phyloP scores from a whole-genome alignment of 2,113 vertebrate species.

The Rhadina sibilatrix region DNA sequence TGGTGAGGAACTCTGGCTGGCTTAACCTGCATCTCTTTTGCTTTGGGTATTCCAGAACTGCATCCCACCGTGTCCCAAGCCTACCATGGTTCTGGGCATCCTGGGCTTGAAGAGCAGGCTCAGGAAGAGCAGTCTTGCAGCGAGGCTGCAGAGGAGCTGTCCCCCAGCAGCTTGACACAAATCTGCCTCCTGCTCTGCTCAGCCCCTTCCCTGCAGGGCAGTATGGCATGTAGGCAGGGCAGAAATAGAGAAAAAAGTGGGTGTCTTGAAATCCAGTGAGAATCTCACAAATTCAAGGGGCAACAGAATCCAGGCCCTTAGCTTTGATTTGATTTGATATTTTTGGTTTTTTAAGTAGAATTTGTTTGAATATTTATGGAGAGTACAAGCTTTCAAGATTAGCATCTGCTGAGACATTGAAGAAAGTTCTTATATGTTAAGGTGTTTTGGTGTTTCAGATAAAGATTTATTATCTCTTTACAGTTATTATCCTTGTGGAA shows the following conservation, averaged over 20 bases:
- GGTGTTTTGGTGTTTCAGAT: background rate
- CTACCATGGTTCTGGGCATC: background rate
- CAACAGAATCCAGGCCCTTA: background rate
- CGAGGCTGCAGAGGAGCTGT: background rate
- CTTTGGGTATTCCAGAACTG: background rate
- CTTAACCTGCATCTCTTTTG: background rate
- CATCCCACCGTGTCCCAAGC: rapidly evolving
- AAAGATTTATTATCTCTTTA: background rate
- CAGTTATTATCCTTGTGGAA: background rate
- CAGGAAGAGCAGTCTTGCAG: rapidly evolving
- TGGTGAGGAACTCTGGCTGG: background rate
- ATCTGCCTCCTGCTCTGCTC: background rate
- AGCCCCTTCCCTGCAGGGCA: background rate
- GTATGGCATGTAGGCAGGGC: background rate
- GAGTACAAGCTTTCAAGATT: background rate
- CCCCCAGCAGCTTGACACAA: background rate
- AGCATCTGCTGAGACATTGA: background rate
- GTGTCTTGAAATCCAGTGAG: background rate
- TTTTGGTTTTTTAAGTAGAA: background rate
- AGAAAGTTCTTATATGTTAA: background rate
- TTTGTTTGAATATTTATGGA: background rate
- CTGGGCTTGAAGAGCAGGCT: background rate
- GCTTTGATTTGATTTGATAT: background rate
- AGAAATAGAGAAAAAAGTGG: background rate
- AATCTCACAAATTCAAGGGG: background rate